Percentiles rank a stretch among this genome's conserved stretches.
These are phyloP conservation scores for Serrognathus titanus DNA, from an alignment of 2,888 invertebrate genomes.

Conservation along the genomic window DNA sequence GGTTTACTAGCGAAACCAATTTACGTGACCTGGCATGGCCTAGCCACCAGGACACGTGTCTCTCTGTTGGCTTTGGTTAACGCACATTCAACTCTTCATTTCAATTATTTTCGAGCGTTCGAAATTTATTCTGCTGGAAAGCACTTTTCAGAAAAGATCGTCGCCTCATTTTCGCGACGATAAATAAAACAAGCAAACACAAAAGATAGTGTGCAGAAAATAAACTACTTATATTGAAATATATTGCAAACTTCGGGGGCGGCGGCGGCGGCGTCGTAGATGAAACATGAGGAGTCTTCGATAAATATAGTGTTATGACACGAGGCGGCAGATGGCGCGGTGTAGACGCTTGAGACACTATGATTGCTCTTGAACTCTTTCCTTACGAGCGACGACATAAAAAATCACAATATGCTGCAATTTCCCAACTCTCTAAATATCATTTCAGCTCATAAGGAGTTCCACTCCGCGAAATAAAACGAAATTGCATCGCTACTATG, in stretches of 20 bases:
- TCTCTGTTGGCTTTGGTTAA: not conserved
- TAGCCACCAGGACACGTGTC: not conserved
- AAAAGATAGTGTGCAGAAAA: not conserved
- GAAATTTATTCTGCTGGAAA: too few relatives aligned
- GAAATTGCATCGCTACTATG: not conserved
- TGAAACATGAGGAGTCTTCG: not conserved
- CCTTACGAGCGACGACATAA: constrained; percentile 2
- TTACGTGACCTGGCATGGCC: not conserved
- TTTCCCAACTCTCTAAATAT: constrained; percentile 6
- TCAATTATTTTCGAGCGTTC: not conserved
- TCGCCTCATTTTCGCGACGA: too few relatives aligned
- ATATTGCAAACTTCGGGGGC: not conserved
- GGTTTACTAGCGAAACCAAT: not conserved
- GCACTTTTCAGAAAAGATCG: too few relatives aligned
- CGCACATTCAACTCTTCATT: not conserved
- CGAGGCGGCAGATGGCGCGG: constrained; percentile 9
- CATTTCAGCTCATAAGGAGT: constrained; percentile 8
- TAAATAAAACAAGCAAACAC: too few relatives aligned
- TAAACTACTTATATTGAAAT: not conserved
- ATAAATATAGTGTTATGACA: constrained; percentile 9
- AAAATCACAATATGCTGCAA: constrained; percentile 13
- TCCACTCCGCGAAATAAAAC: constrained; percentile 6
- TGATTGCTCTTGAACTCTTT: constrained; percentile 12
- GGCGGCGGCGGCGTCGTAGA: not conserved
- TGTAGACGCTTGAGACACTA: constrained; percentile 8